These are phyloP conservation scores for Choloepus didactylus DNA, from an alignment of 2,797 vertebrate genomes.

Conservation along the genomic window DNA sequence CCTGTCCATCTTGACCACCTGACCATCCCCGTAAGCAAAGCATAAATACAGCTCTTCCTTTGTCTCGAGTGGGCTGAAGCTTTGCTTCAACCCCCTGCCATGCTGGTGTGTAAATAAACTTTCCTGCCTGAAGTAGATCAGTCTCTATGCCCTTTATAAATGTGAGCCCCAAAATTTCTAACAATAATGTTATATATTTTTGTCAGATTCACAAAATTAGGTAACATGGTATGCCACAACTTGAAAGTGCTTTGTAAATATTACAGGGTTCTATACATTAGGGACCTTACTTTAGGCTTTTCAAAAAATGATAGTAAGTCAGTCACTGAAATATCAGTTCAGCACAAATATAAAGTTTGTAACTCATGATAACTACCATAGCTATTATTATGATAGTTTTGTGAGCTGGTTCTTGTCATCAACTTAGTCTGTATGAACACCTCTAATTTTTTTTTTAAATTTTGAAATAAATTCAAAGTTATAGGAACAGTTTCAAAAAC, in stretches of 20 bases:
- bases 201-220: slow-evolving; percentile 63
- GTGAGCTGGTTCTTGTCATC: background rate
- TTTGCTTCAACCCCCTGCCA: too few species aligned
- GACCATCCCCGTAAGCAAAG: too few species aligned
- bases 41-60: too few species aligned
- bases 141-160: too few species aligned
- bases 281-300: background rate
- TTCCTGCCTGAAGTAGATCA: too few species aligned
- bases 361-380: background rate
- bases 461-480: too few species aligned
- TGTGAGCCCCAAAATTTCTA: too few species aligned
- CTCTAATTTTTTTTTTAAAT: too few species aligned
- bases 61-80: too few species aligned
- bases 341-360: background rate
- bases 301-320: background rate
- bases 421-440: background rate
- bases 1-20: too few species aligned
- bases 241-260: slow-evolving; percentile 15
- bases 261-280: background rate
- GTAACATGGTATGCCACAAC: slow-evolving; percentile 66
- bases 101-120: too few species aligned
- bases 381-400: background rate
- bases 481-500: too few species aligned
- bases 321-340: slow-evolving; percentile 21
- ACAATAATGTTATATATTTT: slow-evolving; percentile 66